phyloP scores from a whole-genome alignment of 2,797 vertebrate species.

The Phoebastria nigripes region DNA sequence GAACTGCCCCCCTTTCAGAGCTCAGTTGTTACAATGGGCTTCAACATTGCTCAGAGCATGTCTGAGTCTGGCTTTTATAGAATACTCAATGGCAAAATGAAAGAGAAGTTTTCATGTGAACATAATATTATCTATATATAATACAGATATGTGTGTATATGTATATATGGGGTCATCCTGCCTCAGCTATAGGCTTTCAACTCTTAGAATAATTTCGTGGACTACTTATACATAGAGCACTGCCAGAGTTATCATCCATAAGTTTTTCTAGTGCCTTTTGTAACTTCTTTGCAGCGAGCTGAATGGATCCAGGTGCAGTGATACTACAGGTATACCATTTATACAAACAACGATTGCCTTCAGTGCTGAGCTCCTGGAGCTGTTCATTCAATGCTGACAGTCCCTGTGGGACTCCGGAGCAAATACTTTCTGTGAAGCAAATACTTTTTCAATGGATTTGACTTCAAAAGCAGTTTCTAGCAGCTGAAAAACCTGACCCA shows the following conservation, averaged over 20 bases:
- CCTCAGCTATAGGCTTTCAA: neutral
- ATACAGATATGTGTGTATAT: neutral
- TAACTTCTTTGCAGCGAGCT: neutral
- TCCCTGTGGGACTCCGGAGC: neutral
- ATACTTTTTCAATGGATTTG: neutral
- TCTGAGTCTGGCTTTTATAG: neutral
- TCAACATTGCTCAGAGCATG: neutral
- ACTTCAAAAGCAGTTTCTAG: neutral
- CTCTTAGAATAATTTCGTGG: neutral
- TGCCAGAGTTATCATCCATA: neutral
- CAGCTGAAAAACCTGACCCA: neutral
- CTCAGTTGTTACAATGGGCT: neutral
- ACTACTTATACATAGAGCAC: neutral
- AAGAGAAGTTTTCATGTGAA: neutral
- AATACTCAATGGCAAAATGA: neutral
- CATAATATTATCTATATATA: neutral
- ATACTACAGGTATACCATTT: neutral
- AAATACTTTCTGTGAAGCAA: neutral
- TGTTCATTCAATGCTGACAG: neutral
- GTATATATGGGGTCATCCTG: neutral
- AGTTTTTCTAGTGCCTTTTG: neutral
- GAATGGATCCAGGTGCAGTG: neutral
- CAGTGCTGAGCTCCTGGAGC: neutral
- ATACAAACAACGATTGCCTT: neutral
- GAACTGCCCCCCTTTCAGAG: neutral